Evolutionary conservation across 2,888 invertebrate species (phyloP), one percentile per base, ranked within the genome.

Genomic region (Drosophila quasianomalipes): DNA sequence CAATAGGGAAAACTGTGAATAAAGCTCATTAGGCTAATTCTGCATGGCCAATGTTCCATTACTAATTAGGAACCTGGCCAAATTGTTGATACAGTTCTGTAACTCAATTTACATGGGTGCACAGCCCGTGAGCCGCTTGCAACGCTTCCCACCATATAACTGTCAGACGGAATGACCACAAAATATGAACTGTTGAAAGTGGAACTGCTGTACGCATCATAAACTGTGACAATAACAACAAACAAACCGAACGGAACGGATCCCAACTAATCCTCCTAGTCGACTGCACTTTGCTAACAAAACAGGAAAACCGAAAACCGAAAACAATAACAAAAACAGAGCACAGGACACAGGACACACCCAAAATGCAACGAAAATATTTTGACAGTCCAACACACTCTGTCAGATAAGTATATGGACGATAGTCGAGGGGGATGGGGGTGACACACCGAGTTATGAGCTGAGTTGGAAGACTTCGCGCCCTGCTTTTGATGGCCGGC

Each of bases 351-450:
- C 52, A 62, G 72, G 80, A 72, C 85, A 85, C 90, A 82, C 89
- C 89, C 91, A 81, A 80, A 91, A 82, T 83, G 91, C 88, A 88
- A 91, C 74, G 67, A 90, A 76, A 88, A 88, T 88, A 88, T 88
- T 88, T 91, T 90, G 90, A 88, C 90, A 90, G 85, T 75, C 76
- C 78, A 70, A 72, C 76, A 73, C 58, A 59, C 78, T 69, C 39
- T 51, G 62, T 59, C 54, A 68, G 70, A 52, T 68, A 61, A 30
- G 57, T 35, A 70, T 28, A 16, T 35, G 28, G 26, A 28, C 47
- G 62, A 26, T 44, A 54, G 26, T 30, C 22, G 7, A 3, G 10
- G 49, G n/a, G n/a, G 22, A 3, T 14, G 19, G 49, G 58, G 85
- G 67, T 72, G 85, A 79, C 62, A 77, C 66, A 61, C 66, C 53